Evolutionary conservation across 2,888 invertebrate genomes (phyloP), one percentile per base, ranked within the genome.

Genomic region (Neria commutata): DNA sequence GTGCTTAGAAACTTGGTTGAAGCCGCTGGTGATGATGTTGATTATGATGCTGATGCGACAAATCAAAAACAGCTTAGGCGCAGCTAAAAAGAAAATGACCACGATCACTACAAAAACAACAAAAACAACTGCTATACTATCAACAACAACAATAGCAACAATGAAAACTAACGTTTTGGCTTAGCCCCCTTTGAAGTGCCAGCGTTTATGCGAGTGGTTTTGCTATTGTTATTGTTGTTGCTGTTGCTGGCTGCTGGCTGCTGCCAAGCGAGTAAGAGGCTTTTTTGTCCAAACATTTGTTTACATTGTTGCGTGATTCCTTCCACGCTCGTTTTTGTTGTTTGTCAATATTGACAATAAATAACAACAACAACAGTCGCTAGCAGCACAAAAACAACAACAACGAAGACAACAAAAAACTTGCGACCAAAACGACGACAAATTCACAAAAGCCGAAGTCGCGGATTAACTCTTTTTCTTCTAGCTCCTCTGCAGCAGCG

Each of bases 341-440:
- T 68, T 64, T 67, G 70, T 72, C 71, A 73, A 72, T 72, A 72
- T 72, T 73, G 72, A 72, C 72, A 72, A 72, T 73, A 72, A 73
- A 72, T 72, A 72, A 71, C 70, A 67, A 56, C 46, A 42, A 19
- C 42, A 42, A 21, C 21, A 19, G n/a, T n/a, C n/a, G n/a, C 55
- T 48, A n/a, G n/a, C 40, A 40, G 14, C 17, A 17, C 29, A 33
- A 17, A n/a, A n/a, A 42, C 24, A 19, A 25, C 19, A 17, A 42
- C n/a, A 42, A 26, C 19, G 2, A 6, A 5, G 16, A n/a, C 33
- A 34, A 52, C 37, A 42, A 16, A 50, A 21, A 16, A 11, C 33
- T 21, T 40, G 24, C 37, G 40, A 42, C 23, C 16, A 25, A 26
- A 17, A 52, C 47, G 47, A 47, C 26, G 21, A 19, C 17, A 42